Base-by-base conservation (phyloP, 1,140 invertebrate genomes). In the Macrocentrus cingulum region DNA sequence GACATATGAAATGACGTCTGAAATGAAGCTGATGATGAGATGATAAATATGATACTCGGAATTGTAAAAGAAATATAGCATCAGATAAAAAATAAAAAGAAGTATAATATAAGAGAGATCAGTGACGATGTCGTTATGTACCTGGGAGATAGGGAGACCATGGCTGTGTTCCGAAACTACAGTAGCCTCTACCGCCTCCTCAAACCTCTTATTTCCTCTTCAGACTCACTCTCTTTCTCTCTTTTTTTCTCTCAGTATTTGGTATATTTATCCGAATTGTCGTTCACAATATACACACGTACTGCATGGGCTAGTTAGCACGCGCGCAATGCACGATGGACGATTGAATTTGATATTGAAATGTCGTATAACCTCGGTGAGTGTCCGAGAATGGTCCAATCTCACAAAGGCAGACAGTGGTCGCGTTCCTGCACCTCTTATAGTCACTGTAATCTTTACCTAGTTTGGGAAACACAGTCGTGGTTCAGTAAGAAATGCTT, bases 81-180 rank as follows among this genome's bases (percentile, higher is more conserved):
- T 59, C 1, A 45, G 20, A 45, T 55, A 57, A 56, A 55, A 19
- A 54, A n/a, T 19, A 45, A 32, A 46, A 55, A 53, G 19, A 50
- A 36, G 48, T 32, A 42, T 63, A 46, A 65, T 65, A 49, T 71
- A 57, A 69, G 59, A 73, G 29, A 58, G 64, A 70, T 68, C 64
- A 74, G 67, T 66, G 70, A 76, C 71, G 74, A 78, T 72, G 69
- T 77, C 62, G 71, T 46, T 72, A 77, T 82, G 79, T 84, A 83
- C 81, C 81, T 83, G 79, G 80, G 81, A 82, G 82, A 80, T 80
- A 84, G 77, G 81, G 82, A 84, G 80, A 84, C 83, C 83, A 84
- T 84, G 81, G 82, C 83, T 84, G 82, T 84, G 81, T 83, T 83
- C 81, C 83, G 73, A 83, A 84, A 83, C 82, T 83, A 83, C 80